Percentiles rank a stretch among this genome's conserved stretches.
phyloP scores from a whole-genome alignment of 1,140 invertebrate species.

The Trachymyrmex cornetzi region DNA sequence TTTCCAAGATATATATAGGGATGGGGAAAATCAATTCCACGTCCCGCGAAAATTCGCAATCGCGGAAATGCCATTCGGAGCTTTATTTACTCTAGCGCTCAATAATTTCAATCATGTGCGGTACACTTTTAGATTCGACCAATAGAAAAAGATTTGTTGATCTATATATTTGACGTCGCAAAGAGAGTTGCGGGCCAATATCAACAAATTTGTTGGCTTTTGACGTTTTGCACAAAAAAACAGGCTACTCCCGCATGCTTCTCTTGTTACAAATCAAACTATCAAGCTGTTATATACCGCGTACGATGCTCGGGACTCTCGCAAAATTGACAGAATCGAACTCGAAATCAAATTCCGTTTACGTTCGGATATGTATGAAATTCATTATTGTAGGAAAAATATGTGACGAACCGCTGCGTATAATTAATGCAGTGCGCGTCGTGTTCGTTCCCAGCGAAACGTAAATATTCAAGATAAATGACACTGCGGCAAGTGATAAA shows the following conservation, averaged over 20 bases:
- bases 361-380: conserved; percentile 10
- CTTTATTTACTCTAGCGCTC: conserved; percentile 34
- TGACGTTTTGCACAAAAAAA: neutral
- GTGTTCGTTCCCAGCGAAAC: conserved; percentile 28
- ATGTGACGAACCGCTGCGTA: conserved; percentile 20
- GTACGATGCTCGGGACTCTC: neutral
- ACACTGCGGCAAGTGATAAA: conserved; percentile 38
- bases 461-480: conserved; percentile 61
- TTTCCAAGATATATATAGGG: neutral
- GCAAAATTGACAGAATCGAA: conserved; percentile 2
- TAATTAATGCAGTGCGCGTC: conserved; percentile 43
- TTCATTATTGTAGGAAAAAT: conserved; percentile 43
- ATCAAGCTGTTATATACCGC: neutral
- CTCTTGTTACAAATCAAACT: conserved; percentile 35
- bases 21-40: conserved; percentile 26
- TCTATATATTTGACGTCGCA: conserved; percentile 23
- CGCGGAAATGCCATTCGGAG: neutral
- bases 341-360: conserved; percentile 30
- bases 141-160: conserved; percentile 29
- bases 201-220: conserved; percentile 25
- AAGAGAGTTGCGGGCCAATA: conserved; percentile 6
- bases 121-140: conserved; percentile 19
- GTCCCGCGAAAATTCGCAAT: conserved; percentile 23
- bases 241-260: neutral
- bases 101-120: conserved; percentile 34